Conservation (phyloP, 2,113 vertebrate species). For the Tricholaema leucomelas region DNA sequence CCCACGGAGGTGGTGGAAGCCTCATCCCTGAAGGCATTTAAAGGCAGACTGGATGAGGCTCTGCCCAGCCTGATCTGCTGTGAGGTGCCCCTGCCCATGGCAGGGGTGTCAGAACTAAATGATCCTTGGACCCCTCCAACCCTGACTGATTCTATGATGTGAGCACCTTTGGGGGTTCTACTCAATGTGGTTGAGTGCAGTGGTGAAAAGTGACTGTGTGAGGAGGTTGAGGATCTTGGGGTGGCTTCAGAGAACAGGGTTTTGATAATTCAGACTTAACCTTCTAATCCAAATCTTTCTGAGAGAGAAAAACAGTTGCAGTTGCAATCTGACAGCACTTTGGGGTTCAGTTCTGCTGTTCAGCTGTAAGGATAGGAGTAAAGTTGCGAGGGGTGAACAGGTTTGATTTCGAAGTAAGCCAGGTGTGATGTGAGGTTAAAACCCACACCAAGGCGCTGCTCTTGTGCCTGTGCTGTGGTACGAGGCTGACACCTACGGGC, state of each 20-base stretch:
- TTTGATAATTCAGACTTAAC: background rate
- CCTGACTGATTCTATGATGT: background rate
- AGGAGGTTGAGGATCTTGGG: background rate
- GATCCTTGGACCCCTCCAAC: no score
- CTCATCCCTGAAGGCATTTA: no score
- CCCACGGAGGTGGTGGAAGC: no score
- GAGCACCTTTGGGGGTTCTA: no score
- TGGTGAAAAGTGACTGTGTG: background rate
- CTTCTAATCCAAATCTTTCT: background rate
- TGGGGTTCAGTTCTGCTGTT: background rate
- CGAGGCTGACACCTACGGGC: background rate
- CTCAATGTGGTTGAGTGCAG: background rate
- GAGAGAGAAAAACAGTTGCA: background rate
- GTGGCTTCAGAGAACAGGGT: background rate
- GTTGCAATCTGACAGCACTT: background rate
- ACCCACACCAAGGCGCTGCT: background rate
- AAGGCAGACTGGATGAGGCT: no score
- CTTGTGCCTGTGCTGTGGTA: rapidly evolving
- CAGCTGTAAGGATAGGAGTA: background rate
- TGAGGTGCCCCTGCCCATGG: no score
- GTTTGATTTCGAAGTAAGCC: background rate
- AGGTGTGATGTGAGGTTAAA: background rate
- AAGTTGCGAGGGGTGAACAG: background rate
- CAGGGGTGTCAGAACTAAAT: no score
- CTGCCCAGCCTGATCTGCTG: no score